Percentiles rank a stretch among this genome's conserved stretches.
Evolutionary conservation across 2,888 invertebrate genomes (phyloP).

Genomic region (Psylliodes chrysocephalus): DNA sequence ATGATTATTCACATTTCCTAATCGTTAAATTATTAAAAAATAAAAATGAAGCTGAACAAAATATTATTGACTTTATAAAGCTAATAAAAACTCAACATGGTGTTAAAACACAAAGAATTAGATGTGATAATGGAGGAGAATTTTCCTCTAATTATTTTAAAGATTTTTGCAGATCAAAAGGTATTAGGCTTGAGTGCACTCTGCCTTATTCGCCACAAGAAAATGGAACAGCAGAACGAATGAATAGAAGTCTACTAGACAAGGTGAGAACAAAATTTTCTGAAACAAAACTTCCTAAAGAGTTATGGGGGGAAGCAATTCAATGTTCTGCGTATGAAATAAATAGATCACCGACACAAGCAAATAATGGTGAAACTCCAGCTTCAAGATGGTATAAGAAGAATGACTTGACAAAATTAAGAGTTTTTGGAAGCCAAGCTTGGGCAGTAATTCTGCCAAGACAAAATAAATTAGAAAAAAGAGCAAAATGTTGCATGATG

Average conservation of each 20-base stretch:
- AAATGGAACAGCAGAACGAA: too few relatives aligned
- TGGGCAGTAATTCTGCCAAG: too few relatives aligned
- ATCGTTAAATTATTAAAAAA: conserved; percentile 34
- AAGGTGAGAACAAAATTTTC: conserved; percentile 43
- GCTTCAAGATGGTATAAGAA: conserved; percentile 41
- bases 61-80: conserved; percentile 37
- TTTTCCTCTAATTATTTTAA: too few relatives aligned
- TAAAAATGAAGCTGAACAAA: conserved; percentile 37
- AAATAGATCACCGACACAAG: conserved; percentile 45
- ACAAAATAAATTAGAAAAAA: conserved; percentile 45
- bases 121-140: conserved; percentile 40
- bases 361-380: too few relatives aligned
- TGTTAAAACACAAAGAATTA: conserved; percentile 33
- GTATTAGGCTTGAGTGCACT: conserved; percentile 41
- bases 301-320: too few relatives aligned
- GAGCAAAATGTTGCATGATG: conserved; percentile 42
- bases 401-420: conserved; percentile 41
- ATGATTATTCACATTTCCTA: conserved; percentile 41
- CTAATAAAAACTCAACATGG: too few relatives aligned
- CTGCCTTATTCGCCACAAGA: conserved; percentile 44
- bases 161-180: conserved; percentile 41
- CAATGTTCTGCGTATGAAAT: conserved; percentile 47
- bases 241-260: too few relatives aligned
- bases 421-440: conserved; percentile 47
- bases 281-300: conserved; percentile 43